A percentile compares a stretch with the other conserved stretches of the same genome.
Evolutionary conservation across 2,797 vertebrate species (phyloP).

Genomic region (Chaunax sp.): DNA sequence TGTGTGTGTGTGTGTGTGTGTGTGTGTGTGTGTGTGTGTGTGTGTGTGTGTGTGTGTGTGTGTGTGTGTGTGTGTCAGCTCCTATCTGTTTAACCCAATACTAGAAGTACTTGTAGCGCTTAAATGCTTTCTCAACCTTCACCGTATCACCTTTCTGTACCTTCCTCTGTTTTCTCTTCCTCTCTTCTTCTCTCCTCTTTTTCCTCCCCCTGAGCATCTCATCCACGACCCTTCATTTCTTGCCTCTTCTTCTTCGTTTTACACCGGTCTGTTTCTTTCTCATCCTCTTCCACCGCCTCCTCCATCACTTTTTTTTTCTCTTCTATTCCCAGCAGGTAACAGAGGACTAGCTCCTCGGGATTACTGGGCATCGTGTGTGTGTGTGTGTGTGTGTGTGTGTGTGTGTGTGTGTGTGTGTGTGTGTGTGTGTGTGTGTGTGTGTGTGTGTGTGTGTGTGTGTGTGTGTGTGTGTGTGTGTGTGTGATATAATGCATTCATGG

Average conservation of each 20-base stretch:
- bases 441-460: constrained; percentile 16
- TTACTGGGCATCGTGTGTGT: no score
- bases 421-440: constrained; percentile 7
- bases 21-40: no score
- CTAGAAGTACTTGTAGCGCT: no score
- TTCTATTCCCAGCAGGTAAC: no score
- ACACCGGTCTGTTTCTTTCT: background rate
- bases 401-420: constrained; percentile 18
- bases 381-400: constrained; percentile 7
- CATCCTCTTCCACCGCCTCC: background rate
- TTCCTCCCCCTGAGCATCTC: background rate
- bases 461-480: constrained; percentile 12
- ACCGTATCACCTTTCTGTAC: background rate
- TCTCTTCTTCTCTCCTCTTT: background rate
- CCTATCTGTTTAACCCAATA: no score
- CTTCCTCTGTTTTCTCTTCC: background rate
- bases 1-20: no score
- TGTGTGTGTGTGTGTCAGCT: no score
- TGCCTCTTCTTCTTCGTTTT: background rate
- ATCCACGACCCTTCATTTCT: background rate
- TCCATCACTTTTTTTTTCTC: background rate
- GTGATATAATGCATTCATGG: constrained; percentile 15
- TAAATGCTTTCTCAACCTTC: background rate
- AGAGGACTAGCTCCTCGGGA: no score
- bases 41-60: no score